Percentiles rank a stretch among this genome's conserved stretches.
Evolutionary conservation across 2,113 vertebrate genomes (phyloP).

Genomic region (Melierax canorus): DNA sequence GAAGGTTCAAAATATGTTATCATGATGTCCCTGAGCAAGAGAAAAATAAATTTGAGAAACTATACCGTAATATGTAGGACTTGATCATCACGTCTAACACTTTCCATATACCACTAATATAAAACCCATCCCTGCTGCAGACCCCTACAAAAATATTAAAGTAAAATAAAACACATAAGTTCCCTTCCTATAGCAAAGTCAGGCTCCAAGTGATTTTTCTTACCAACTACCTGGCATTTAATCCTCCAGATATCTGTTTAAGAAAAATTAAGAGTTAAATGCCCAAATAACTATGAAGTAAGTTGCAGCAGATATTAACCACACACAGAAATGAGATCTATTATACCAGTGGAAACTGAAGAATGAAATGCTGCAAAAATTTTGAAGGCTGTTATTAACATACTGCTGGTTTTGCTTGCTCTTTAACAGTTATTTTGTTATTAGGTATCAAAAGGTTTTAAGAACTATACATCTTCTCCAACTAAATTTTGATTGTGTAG

Average conservation of each 20-base stretch:
- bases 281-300: neutral
- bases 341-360: neutral
- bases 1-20: constrained; percentile 98
- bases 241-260: neutral
- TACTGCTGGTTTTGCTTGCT: neutral
- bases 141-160: neutral
- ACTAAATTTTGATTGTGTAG: neutral
- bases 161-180: neutral
- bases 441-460: neutral
- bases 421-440: neutral
- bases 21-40: constrained; percentile 92
- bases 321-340: neutral
- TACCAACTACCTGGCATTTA: neutral
- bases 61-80: neutral
- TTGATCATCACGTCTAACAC: neutral
- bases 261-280: neutral
- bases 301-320: neutral
- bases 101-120: neutral
- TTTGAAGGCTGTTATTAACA: neutral
- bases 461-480: neutral
- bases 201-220: neutral
- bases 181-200: neutral
- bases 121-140: neutral
- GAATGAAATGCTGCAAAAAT: neutral
- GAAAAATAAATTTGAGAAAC: neutral